Conservation (phyloP, 2,797 vertebrate species). For the Melanitta fusca region DNA sequence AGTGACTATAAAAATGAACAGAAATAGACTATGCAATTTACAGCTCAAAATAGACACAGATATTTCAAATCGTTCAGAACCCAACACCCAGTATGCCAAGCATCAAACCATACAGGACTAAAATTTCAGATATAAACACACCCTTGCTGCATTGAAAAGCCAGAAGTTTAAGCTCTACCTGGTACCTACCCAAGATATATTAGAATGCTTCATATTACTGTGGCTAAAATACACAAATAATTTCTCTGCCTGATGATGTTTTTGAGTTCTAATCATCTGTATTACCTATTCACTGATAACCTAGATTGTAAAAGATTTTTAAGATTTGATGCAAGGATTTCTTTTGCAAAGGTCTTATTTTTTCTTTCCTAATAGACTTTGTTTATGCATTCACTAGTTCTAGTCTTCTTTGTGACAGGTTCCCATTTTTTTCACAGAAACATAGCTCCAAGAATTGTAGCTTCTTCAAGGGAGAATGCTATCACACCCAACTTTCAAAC, state of each 20-base stretch:
- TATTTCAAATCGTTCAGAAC: not conserved
- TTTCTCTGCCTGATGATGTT: not conserved
- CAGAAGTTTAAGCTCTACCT: not conserved
- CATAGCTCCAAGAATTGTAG: not conserved
- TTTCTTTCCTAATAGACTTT: not conserved
- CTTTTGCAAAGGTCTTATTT: not conserved
- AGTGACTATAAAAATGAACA: not conserved
- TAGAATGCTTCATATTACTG: not conserved
- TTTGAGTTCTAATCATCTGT: not conserved
- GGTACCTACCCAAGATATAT: not conserved
- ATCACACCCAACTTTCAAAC: not conserved
- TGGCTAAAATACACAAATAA: not conserved
- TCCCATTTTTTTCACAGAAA: not conserved
- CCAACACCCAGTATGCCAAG: not conserved
- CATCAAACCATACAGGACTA: not conserved
- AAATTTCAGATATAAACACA: not conserved
- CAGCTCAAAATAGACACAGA: not conserved
- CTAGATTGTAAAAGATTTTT: not conserved
- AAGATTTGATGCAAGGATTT: not conserved
- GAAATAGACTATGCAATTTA: not conserved
- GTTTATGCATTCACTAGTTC: not conserved
- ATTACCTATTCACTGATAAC: not conserved
- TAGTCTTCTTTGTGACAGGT: not conserved
- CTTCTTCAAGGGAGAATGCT: not conserved
- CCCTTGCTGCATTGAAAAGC: not conserved